A percentile compares a stretch with the other conserved stretches of the same genome.
These are phyloP conservation scores for Perca fluviatilis DNA, from an alignment of 2,113 vertebrate genomes.

Conservation along the genomic window DNA sequence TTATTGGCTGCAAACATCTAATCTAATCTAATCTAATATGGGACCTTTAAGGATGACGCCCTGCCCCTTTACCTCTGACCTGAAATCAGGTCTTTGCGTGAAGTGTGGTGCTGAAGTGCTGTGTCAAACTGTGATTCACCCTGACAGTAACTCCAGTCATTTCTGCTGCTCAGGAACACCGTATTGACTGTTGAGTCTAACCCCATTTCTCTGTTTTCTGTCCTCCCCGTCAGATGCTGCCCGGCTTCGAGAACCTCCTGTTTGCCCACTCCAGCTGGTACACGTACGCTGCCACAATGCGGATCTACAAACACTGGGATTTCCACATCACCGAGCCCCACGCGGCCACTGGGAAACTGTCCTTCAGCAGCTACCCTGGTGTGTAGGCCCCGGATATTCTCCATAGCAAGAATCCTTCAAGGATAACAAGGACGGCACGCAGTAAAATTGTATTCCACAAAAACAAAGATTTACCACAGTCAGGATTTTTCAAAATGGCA, in stretches of 20 bases:
- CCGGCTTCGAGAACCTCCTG: conserved; percentile 93
- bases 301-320: conserved; percentile 96
- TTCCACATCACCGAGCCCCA: conserved; percentile 86
- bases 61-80: neutral
- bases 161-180: neutral
- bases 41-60: neutral
- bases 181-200: neutral
- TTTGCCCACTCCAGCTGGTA: conserved; percentile 97
- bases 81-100: neutral
- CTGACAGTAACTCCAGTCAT: neutral
- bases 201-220: neutral
- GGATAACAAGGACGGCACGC: neutral
- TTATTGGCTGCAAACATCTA: no score
- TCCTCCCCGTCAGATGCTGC: conserved; percentile 86
- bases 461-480: neutral
- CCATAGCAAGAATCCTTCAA: neutral
- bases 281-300: conserved; percentile 91
- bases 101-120: neutral
- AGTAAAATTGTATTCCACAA: neutral
- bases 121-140: neutral
- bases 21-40: no score
- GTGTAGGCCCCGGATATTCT: neutral
- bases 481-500: neutral
- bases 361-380: conserved; percentile 98
- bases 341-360: conserved; percentile 86